phyloP scores from a whole-genome alignment of 2,888 invertebrate species.

The Oscheius sp. region DNA sequence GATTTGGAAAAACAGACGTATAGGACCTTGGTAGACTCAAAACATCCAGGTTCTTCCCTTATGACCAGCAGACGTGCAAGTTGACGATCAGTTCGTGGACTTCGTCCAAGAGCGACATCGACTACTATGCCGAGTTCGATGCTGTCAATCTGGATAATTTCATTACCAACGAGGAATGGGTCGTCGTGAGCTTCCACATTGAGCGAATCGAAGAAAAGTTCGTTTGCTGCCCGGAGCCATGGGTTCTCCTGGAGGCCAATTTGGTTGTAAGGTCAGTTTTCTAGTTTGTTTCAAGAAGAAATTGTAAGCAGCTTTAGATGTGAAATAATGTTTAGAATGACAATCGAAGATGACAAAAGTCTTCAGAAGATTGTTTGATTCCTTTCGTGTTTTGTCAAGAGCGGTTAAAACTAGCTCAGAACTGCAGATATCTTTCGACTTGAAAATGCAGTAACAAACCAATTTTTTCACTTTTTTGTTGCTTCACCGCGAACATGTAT shows the following conservation, averaged over 20 bases:
- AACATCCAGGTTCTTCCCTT: constrained; percentile 66
- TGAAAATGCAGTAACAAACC: too few species aligned
- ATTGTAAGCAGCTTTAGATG: neutral
- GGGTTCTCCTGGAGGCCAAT: constrained; percentile 70
- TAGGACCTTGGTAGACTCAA: too few species aligned
- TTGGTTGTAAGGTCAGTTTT: constrained; percentile 56
- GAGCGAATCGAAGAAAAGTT: constrained; percentile 69
- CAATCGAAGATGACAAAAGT: too few species aligned
- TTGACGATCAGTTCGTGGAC: constrained; percentile 71
- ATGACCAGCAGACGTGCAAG: constrained; percentile 71
- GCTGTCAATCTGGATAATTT: constrained; percentile 70
- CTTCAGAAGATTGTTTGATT: too few species aligned
- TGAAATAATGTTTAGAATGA: too few species aligned
- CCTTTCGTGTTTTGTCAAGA: neutral
- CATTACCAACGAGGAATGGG: constrained; percentile 72
- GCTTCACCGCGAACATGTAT: too few species aligned
- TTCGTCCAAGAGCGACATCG: constrained; percentile 68
- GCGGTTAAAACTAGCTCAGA: neutral
- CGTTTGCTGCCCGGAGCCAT: constrained; percentile 72
- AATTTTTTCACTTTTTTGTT: too few species aligned
- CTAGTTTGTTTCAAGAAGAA: neutral
- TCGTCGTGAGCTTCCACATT: constrained; percentile 68
- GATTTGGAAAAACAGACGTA: neutral
- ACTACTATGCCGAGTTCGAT: constrained; percentile 64
- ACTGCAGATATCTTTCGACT: too few species aligned